Evolutionary conservation across 2,888 invertebrate species (phyloP), one percentile per base, ranked within the genome.

Genomic region (Drosophila suboccidentalis): DNA sequence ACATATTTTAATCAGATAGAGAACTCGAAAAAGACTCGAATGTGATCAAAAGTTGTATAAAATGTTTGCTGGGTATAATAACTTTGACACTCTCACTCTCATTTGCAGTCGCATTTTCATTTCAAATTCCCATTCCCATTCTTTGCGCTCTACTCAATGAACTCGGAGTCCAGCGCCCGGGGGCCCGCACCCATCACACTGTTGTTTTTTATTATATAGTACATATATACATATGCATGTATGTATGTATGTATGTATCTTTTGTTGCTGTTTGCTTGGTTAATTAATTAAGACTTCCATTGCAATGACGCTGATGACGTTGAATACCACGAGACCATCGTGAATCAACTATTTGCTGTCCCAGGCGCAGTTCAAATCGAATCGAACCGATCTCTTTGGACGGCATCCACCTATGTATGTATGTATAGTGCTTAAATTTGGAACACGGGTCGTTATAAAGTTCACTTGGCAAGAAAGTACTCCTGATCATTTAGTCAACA

Each of bases 221-320:
- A 9, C 36, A 36, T 36, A 36, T 1, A 34, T n/a, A n/a, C n/a
- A n/a, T n/a, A 1, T 22, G 9, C 15, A 4, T 17, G 13, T 11
- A 29, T 17, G 4, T 17, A 19, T 9, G 4, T 9, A 41, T 29
- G 13, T 9, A 9, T 34, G 15, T 17, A 32, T 19, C n/a, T 39
- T 17, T n/a, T 29, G 53, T 26, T 53, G n/a, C n/a, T 44, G 55
- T 69, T 70, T 44, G 55, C 61, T 70, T 64, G 64, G 66, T 87
- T 82, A 76, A 82, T 82, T 87, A 82, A 84, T 82, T 83, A 49
- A 73, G 73, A 57, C 61, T 74, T 68, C 57, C 51, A 49, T 64
- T 75, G 61, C 47, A 69, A 68, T 75, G 76, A 78, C 70, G 75
- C 51, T 38, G 54, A 57, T 58, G 59, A 54, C 53, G 34, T 50